Evolutionary conservation across 1,140 invertebrate genomes (phyloP).

Genomic region (Diorhabda elongata): DNA sequence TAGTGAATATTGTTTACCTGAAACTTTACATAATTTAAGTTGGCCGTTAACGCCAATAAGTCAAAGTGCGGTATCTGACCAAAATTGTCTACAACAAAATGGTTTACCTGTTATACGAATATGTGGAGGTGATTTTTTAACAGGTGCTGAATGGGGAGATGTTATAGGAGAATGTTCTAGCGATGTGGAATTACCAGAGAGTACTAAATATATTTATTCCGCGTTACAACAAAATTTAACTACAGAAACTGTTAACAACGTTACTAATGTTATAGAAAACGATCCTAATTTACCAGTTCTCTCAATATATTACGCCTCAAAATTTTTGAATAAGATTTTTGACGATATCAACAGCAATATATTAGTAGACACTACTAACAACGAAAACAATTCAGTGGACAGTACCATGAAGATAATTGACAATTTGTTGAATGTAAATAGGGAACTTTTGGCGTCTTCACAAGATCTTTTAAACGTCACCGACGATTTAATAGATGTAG

Average conservation of each 20-base stretch:
- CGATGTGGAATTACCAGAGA: slow-evolving; percentile 45
- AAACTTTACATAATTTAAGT: slow-evolving; percentile 4
- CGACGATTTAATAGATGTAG: slow-evolving; percentile 24
- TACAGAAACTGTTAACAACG: slow-evolving; percentile 35
- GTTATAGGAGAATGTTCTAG: slow-evolving; percentile 44
- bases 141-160: slow-evolving; percentile 47
- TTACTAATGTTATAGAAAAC: slow-evolving; percentile 19
- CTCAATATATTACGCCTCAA: slow-evolving; percentile 26
- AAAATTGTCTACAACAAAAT: slow-evolving; percentile 52
- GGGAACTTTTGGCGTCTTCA: slow-evolving; percentile 16
- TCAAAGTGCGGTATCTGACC: slow-evolving; percentile 47
- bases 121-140: slow-evolving; percentile 49
- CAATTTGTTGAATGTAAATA: slow-evolving; percentile 21
- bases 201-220: slow-evolving; percentile 35
- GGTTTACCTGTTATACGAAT: slow-evolving; percentile 49
- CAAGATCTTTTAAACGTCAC: slow-evolving; percentile 27
- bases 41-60: slow-evolving; percentile 45
- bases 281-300: slow-evolving; percentile 20
- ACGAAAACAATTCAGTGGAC: slow-evolving; percentile 10
- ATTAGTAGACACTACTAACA: slow-evolving; percentile 1
- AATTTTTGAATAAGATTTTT: slow-evolving; percentile 20
- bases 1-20: slow-evolving; percentile 32
- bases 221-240: slow-evolving; percentile 44
- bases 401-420: slow-evolving; percentile 21
- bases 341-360: not conserved